Evolutionary conservation across 35 echinoderm and acorn worm species (phyloP).

Genomic region (Eucidaris tribuloides): DNA sequence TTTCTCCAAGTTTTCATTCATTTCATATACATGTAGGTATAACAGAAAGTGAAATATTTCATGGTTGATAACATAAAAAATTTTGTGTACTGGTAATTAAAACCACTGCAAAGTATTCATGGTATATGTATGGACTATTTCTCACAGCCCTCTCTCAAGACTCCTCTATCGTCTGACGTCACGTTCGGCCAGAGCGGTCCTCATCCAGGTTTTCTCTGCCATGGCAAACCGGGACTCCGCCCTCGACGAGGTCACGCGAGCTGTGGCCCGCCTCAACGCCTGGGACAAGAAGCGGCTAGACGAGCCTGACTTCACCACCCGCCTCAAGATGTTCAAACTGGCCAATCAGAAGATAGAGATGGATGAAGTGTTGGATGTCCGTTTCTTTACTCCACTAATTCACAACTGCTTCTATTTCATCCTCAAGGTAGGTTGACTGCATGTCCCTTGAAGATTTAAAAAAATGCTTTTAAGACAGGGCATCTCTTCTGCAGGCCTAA

Average conservation of each 20-base stretch:
- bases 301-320: conserved; percentile 66
- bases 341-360: conserved; percentile 48
- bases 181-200: conserved; percentile 29
- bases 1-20: no score
- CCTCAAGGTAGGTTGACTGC: conserved; percentile 63
- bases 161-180: conserved; percentile 69
- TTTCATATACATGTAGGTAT: no score
- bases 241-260: conserved; percentile 46
- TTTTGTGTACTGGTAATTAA: no score
- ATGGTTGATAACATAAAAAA: no score
- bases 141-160: conserved; percentile 60
- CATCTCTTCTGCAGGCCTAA: no score
- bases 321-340: conserved; percentile 62
- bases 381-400: conserved; percentile 59
- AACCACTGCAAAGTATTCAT: no score
- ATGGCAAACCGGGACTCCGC: conserved; percentile 56
- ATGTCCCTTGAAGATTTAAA: no score
- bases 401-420: conserved; percentile 95
- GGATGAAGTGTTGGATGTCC: conserved; percentile 43
- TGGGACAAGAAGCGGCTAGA: conserved; percentile 85
- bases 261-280: conserved; percentile 53
- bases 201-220: conserved; percentile 65
- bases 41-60: no score
- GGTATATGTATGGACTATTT: no score
- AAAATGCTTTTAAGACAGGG: no score